These are phyloP conservation scores for Aradophagus sp. DNA, from an alignment of 1,140 invertebrate genomes.

Conservation along the genomic window DNA sequence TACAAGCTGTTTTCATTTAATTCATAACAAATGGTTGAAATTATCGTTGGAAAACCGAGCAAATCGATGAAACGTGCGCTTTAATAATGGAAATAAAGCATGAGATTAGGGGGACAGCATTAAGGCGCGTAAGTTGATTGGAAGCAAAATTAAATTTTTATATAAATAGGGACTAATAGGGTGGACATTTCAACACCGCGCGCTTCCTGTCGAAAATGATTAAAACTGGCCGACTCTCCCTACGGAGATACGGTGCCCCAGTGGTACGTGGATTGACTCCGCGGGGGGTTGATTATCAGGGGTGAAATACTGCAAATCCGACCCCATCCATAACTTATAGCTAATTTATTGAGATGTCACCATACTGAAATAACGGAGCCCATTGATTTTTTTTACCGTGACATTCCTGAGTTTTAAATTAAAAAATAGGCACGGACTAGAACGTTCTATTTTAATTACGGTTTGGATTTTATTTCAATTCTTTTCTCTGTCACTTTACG, in stretches of 20 bases:
- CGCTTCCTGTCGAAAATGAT: conserved; percentile 66
- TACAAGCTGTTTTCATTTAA: too few relatives aligned
- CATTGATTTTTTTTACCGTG: conserved; percentile 43
- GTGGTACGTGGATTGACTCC: conserved; percentile 61
- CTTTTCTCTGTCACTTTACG: too few relatives aligned
- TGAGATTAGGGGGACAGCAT: conserved; percentile 40
- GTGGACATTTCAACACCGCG: conserved; percentile 62
- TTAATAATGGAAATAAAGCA: conserved; percentile 44
- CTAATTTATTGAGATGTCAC: conserved; percentile 73
- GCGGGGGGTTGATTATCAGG: conserved; percentile 72
- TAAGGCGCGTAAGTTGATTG: conserved; percentile 51
- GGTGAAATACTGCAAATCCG: conserved; percentile 51
- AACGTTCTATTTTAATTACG: too few relatives aligned
- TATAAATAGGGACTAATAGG: conserved; percentile 59
- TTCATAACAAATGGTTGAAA: too few relatives aligned
- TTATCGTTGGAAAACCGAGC: too few relatives aligned
- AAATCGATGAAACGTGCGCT: conserved; percentile 10
- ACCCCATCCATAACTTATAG: conserved; percentile 57
- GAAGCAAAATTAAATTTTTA: conserved; percentile 58
- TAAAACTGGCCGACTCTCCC: conserved; percentile 66
- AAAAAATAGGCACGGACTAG: too few relatives aligned
- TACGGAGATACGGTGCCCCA: conserved; percentile 55
- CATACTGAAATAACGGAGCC: conserved; percentile 45
- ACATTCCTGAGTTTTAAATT: too few relatives aligned
- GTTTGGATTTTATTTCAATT: too few relatives aligned